Percentiles rank a stretch among this genome's conserved stretches.
These are phyloP conservation scores for Apodemia mormo DNA, from an alignment of 2,888 invertebrate species.

Conservation along the genomic window DNA sequence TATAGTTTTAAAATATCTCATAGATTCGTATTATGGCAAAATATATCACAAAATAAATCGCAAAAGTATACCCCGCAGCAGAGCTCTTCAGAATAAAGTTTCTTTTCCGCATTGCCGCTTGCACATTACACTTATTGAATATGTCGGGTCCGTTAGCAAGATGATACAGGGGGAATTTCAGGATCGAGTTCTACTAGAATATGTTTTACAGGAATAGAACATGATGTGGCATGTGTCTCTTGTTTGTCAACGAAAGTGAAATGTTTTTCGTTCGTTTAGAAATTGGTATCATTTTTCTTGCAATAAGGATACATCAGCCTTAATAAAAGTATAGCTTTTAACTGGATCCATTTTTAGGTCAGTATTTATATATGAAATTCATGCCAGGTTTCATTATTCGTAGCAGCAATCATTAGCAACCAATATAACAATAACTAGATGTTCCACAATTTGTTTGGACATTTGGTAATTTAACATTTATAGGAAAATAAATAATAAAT, in stretches of 20 bases:
- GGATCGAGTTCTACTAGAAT: slow-evolving; percentile 13
- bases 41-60: not conserved
- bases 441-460: no score
- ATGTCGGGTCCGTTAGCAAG: slow-evolving; percentile 31
- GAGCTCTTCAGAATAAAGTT: slow-evolving; percentile 32
- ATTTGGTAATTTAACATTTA: no score
- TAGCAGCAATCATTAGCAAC: no score
- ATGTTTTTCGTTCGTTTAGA: not conserved
- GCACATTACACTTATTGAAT: slow-evolving; percentile 38
- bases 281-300: not conserved
- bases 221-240: slow-evolving; percentile 16
- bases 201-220: slow-evolving; percentile 14
- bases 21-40: not conserved
- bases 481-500: no score
- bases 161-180: slow-evolving; percentile 29
- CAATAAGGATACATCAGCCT: not conserved
- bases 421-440: no score
- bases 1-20: no score
- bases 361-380: no score
- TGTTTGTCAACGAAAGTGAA: not conserved
- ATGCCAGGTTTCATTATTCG: no score
- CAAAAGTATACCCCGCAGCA: not conserved
- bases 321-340: not conserved
- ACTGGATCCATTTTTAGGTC: no score
- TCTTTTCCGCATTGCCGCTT: slow-evolving; percentile 33